Evolutionary conservation across 2,113 vertebrate genomes (phyloP).

Genomic region (Sinosuthora webbiana): DNA sequence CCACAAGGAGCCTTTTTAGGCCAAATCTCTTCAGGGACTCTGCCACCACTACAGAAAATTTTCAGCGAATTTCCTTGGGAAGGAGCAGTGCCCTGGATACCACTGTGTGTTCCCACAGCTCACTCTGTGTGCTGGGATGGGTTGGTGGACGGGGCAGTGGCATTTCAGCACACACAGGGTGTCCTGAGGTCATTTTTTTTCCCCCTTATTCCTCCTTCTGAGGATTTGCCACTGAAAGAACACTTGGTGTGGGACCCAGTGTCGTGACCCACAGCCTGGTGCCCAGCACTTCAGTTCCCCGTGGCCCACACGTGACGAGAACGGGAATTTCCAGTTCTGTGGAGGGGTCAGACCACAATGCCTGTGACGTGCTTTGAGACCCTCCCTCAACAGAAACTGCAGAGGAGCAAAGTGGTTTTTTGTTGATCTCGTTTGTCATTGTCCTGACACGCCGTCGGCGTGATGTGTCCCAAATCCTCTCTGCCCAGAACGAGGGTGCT

Average conservation of each 20-base stretch:
- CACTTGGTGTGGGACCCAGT: background rate
- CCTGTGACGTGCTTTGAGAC: background rate
- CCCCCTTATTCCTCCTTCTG: background rate
- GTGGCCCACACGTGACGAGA: rapidly evolving
- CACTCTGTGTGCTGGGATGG: background rate
- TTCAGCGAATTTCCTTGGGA: background rate
- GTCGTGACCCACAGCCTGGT: background rate
- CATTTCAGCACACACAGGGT: background rate
- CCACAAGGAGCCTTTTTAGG: background rate
- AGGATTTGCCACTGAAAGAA: background rate
- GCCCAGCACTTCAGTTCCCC: background rate
- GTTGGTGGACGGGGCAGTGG: background rate
- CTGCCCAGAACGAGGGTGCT: background rate
- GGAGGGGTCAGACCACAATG: background rate
- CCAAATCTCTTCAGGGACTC: background rate
- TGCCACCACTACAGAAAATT: background rate
- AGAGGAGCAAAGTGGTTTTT: background rate
- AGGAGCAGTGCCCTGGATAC: background rate
- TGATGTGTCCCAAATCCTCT: background rate
- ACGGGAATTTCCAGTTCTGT: rapidly evolving
- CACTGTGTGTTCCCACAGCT: background rate
- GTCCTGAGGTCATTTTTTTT: background rate
- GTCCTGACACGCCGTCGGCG: background rate
- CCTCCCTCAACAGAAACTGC: background rate
- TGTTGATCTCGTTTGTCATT: background rate